Conservation (phyloP, 2,888 invertebrate genomes). For the Erebia epiphron region DNA sequence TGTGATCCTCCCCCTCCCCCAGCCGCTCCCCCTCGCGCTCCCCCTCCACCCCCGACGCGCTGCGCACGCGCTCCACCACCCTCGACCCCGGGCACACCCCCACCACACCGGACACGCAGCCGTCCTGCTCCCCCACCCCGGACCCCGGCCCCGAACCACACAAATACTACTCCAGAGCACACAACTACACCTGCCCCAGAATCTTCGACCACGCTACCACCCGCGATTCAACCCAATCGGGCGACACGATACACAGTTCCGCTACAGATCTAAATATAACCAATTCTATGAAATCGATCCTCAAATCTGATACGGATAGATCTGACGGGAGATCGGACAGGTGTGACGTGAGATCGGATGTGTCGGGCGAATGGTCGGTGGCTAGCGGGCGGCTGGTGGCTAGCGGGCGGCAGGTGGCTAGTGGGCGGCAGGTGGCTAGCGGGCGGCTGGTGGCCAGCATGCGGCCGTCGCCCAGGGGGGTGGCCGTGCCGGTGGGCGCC, state of each 20-base stretch:
- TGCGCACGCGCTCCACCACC: conserved; percentile 29
- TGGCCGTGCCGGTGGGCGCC: conserved; percentile 8
- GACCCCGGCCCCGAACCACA: background rate
- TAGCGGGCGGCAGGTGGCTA: too few relatives aligned
- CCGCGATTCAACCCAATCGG: background rate
- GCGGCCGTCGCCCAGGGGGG: conserved; percentile 21
- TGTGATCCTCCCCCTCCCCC: conserved; percentile 81
- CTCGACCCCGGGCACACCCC: background rate
- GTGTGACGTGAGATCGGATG: too few relatives aligned
- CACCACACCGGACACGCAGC: background rate
- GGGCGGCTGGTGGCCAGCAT: too few relatives aligned
- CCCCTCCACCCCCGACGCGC: conserved; percentile 38
- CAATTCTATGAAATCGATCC: background rate
- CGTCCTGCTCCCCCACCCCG: background rate
- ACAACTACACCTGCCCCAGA: background rate
- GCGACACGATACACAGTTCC: background rate
- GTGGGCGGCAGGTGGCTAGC: too few relatives aligned
- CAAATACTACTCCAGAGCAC: background rate
- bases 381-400: background rate
- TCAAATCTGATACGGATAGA: background rate
- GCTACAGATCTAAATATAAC: background rate
- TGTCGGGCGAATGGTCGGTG: background rate
- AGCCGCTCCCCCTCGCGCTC: conserved; percentile 38
- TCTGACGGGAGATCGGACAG: background rate
- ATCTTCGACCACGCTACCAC: background rate